These are phyloP conservation scores for Neosalanx taihuensis DNA, from an alignment of 2,797 vertebrate species.

Conservation along the genomic window DNA sequence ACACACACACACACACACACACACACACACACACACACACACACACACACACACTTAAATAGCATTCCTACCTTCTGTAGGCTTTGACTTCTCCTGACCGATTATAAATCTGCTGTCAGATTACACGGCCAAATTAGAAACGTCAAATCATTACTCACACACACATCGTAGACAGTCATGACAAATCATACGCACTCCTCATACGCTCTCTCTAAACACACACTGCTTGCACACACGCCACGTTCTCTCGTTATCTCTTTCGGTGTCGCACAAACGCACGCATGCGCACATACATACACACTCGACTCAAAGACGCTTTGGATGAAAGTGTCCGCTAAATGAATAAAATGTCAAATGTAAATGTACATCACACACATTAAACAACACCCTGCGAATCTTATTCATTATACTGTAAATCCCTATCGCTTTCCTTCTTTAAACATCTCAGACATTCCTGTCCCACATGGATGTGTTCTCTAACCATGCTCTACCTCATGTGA, in stretches of 20 bases:
- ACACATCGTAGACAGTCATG: not conserved
- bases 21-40: constrained; percentile 9
- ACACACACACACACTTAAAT: constrained; percentile 7
- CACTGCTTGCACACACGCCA: not conserved
- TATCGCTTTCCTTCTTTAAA: not conserved
- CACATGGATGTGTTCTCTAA: not conserved
- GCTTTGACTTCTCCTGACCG: not conserved
- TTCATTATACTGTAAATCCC: not conserved
- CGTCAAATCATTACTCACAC: not conserved
- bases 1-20: constrained; percentile 1
- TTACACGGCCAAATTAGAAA: not conserved
- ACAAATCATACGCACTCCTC: not conserved
- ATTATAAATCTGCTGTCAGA: not conserved
- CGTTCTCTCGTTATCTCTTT: too few relatives aligned
- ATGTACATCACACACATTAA: not conserved
- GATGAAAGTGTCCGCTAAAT: too few relatives aligned
- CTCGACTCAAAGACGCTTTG: too few relatives aligned
- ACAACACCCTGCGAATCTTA: not conserved
- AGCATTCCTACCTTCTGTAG: not conserved
- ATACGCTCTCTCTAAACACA: constrained; percentile 1
- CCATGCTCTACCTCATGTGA: constrained; percentile 26
- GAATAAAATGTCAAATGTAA: too few relatives aligned
- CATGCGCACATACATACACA: not conserved
- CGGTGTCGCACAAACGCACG: not conserved
- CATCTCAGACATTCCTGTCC: not conserved